Conservation (phyloP, 2,888 invertebrate genomes). For the Brenthis ino region DNA sequence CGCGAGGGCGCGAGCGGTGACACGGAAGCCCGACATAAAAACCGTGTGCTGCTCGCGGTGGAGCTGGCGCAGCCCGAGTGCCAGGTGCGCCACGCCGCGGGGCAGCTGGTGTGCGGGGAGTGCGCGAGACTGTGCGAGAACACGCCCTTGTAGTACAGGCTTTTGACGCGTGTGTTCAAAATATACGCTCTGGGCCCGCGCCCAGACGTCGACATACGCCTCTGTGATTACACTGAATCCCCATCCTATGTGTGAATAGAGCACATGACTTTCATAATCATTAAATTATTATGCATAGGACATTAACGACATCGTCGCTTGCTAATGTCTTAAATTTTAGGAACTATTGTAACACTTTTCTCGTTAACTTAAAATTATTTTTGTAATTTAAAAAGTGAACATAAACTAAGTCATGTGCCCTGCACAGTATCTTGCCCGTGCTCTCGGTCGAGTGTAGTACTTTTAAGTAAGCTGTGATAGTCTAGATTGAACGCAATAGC, state of each 20-base stretch:
- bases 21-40: slow-evolving; percentile 41
- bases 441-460: slow-evolving; percentile 33
- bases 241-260: slow-evolving; percentile 49
- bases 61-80: slow-evolving; percentile 58
- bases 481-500: slow-evolving; percentile 66
- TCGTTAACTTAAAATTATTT: too few species aligned
- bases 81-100: slow-evolving; percentile 50
- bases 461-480: slow-evolving; percentile 78
- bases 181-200: slow-evolving; percentile 71
- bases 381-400: too few species aligned
- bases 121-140: slow-evolving; percentile 55
- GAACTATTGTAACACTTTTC: background rate
- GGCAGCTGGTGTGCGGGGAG: slow-evolving; percentile 56
- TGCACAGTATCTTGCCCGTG: background rate
- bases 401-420: slow-evolving; percentile 2
- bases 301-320: background rate
- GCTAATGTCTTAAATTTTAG: background rate
- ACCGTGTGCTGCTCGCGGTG: slow-evolving; percentile 72
- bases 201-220: slow-evolving; percentile 45
- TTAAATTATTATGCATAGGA: slow-evolving; percentile 44
- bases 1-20: slow-evolving; percentile 37
- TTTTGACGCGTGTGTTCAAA: slow-evolving; percentile 76
- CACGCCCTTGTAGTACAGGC: slow-evolving; percentile 75
- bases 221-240: slow-evolving; percentile 44
- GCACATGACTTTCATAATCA: slow-evolving; percentile 41